phyloP scores from a whole-genome alignment of 2,888 invertebrate species.

The Leptinotarsa peninsularis region DNA sequence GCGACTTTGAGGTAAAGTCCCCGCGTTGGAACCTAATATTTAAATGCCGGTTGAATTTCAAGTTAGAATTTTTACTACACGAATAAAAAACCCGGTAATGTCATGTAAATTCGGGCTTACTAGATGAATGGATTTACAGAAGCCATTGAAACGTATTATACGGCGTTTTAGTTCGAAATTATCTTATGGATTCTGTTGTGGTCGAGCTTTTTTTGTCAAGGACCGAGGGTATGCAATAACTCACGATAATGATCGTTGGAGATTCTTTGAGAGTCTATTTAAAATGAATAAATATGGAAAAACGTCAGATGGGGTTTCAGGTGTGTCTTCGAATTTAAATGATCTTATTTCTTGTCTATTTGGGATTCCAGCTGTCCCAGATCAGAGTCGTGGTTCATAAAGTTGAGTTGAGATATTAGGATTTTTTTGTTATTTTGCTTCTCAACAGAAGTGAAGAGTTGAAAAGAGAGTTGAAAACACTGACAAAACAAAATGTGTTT shows the following conservation, averaged over 20 bases:
- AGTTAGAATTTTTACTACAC: conserved; percentile 37
- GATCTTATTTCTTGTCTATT: neutral
- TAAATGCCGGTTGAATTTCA: conserved; percentile 41
- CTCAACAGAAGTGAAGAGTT: too few species aligned
- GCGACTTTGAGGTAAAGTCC: conserved; percentile 22
- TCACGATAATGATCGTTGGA: neutral
- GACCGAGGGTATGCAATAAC: neutral
- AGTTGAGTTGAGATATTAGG: too few species aligned
- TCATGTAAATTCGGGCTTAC: conserved; percentile 41
- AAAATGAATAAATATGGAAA: conserved; percentile 4
- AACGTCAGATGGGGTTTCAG: neutral
- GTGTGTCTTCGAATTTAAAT: conserved; percentile 5
- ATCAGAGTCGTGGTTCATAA: too few species aligned
- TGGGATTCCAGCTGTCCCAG: neutral
- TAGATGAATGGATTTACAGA: conserved; percentile 42
- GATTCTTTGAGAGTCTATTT: neutral
- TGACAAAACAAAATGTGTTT: too few species aligned
- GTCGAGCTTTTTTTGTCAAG: conserved; percentile 20
- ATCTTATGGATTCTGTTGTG: conserved; percentile 26
- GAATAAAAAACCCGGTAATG: conserved; percentile 45
- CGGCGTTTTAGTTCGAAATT: conserved; percentile 29
- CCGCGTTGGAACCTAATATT: conserved; percentile 34
- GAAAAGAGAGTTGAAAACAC: too few species aligned
- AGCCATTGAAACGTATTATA: conserved; percentile 39
- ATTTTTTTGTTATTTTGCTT: too few species aligned